phyloP scores from a whole-genome alignment of 2,888 invertebrate genomes.

The Oscheius myriophilus region DNA sequence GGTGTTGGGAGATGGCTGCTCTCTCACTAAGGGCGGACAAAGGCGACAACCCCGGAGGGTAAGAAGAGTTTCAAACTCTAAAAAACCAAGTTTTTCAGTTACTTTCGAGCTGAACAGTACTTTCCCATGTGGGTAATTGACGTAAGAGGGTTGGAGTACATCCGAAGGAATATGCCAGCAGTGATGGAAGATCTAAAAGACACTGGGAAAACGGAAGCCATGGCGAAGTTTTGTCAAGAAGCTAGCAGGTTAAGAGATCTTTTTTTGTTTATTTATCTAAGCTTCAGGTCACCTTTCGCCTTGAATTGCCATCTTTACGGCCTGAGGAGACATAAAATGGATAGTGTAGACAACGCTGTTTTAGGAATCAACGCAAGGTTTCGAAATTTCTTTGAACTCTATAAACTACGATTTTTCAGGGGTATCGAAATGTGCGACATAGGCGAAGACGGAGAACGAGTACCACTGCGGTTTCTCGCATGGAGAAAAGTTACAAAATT shows the following conservation, averaged over 20 bases:
- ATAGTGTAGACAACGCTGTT: slow-evolving; percentile 78
- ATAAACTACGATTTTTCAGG: slow-evolving; percentile 29
- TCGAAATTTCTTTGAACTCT: background rate
- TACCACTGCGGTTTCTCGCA: slow-evolving; percentile 82
- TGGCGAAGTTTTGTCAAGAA: slow-evolving; percentile 87
- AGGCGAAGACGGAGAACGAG: slow-evolving; percentile 71
- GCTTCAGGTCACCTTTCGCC: slow-evolving; percentile 77
- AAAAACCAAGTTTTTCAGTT: slow-evolving; percentile 67
- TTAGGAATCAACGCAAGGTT: slow-evolving; percentile 85
- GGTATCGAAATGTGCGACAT: slow-evolving; percentile 69
- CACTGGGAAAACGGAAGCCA: slow-evolving; percentile 78
- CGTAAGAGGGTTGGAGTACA: slow-evolving; percentile 74
- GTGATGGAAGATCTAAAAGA: slow-evolving; percentile 85
- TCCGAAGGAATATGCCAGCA: slow-evolving; percentile 78
- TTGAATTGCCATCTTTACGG: slow-evolving; percentile 88
- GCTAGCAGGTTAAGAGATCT: slow-evolving; percentile 78
- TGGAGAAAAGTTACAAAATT: slow-evolving; percentile 93
- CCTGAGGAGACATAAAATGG: slow-evolving; percentile 77
- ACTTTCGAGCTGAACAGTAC: slow-evolving; percentile 86
- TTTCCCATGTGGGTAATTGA: slow-evolving; percentile 75
- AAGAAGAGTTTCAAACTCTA: slow-evolving; percentile 38
- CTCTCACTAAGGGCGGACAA: slow-evolving; percentile 91
- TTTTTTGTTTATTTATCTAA: slow-evolving; percentile 3
- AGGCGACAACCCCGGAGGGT: slow-evolving; percentile 81
- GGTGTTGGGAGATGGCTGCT: slow-evolving; percentile 83